Evolutionary conservation across 2,888 invertebrate species (phyloP).

Genomic region (Cataglyphis altisquamis): DNA sequence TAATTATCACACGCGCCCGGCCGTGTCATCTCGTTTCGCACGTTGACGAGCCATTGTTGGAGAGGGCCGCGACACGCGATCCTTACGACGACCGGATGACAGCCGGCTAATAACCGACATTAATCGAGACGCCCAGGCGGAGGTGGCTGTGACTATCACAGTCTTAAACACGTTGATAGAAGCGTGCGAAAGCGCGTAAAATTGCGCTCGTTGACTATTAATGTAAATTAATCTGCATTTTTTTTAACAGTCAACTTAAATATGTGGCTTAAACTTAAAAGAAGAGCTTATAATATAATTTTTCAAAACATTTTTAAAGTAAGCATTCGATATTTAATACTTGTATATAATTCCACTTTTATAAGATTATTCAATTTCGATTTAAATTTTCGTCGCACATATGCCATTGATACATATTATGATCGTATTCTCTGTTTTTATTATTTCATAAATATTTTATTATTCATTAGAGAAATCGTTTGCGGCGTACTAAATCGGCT

Average conservation of each 20-base stretch:
- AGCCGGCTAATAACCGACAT: conserved; percentile 75
- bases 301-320: neutral
- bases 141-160: conserved; percentile 35
- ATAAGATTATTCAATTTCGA: neutral
- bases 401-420: neutral
- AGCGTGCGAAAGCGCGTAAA: conserved; percentile 4
- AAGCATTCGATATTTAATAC: neutral
- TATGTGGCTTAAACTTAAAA: neutral
- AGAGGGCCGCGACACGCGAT: conserved; percentile 69
- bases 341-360: neutral
- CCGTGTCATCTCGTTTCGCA: conserved; percentile 82
- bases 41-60: conserved; percentile 79
- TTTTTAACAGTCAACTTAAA: neutral
- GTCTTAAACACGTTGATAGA: neutral
- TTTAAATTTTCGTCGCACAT: neutral
- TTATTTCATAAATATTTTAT: conserved; percentile 8
- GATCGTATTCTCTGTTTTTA: neutral
- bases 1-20: conserved; percentile 82
- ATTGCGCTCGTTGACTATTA: neutral
- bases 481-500: neutral
- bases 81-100: conserved; percentile 76
- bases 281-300: neutral
- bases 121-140: conserved; percentile 65
- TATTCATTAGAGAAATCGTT: conserved; percentile 3
- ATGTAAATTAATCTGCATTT: conserved; percentile 3